These are phyloP conservation scores for Drosophila hawaiiensis DNA, from an alignment of 2,888 invertebrate species.

Conservation along the genomic window DNA sequence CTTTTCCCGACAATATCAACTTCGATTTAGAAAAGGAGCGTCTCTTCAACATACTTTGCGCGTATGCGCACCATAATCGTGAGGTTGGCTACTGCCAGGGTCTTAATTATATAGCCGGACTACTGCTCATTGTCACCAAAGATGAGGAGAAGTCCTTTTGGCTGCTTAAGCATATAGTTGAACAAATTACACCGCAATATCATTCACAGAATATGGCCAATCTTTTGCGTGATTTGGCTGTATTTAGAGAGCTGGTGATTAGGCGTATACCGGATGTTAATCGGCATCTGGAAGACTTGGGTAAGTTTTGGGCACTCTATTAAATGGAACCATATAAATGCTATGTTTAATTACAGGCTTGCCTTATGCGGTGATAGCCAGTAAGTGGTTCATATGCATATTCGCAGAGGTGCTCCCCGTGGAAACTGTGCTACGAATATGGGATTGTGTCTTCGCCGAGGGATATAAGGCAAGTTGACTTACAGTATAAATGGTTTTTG, in stretches of 20 bases:
- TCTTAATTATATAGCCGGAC: slow-evolving; percentile 95
- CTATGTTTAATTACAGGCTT: slow-evolving; percentile 86
- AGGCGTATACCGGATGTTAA: slow-evolving; percentile 92
- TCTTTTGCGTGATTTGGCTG: slow-evolving; percentile 94
- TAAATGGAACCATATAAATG: too few relatives aligned
- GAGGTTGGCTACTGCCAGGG: slow-evolving; percentile 98
- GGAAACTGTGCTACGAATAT: slow-evolving; percentile 97
- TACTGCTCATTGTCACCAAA: slow-evolving; percentile 93
- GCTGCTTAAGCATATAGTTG: slow-evolving; percentile 95
- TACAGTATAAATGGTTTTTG: background rate
- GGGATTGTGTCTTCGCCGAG: slow-evolving; percentile 98
- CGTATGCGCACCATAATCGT: slow-evolving; percentile 95
- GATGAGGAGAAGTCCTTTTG: slow-evolving; percentile 97
- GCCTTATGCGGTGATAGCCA: slow-evolving; percentile 95
- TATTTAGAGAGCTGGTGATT: slow-evolving; percentile 94
- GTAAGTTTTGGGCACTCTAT: slow-evolving; percentile 81
- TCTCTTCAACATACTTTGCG: slow-evolving; percentile 93
- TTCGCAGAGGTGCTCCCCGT: slow-evolving; percentile 97
- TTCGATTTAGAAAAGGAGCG: slow-evolving; percentile 91
- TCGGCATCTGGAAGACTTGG: slow-evolving; percentile 91
- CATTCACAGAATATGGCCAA: slow-evolving; percentile 96
- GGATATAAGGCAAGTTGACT: slow-evolving; percentile 89
- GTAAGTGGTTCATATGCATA: slow-evolving; percentile 98
- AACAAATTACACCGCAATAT: slow-evolving; percentile 94
- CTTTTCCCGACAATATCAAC: slow-evolving; percentile 97